phyloP scores from a whole-genome alignment of 2,113 vertebrate genomes.

The Zingel zingel region DNA sequence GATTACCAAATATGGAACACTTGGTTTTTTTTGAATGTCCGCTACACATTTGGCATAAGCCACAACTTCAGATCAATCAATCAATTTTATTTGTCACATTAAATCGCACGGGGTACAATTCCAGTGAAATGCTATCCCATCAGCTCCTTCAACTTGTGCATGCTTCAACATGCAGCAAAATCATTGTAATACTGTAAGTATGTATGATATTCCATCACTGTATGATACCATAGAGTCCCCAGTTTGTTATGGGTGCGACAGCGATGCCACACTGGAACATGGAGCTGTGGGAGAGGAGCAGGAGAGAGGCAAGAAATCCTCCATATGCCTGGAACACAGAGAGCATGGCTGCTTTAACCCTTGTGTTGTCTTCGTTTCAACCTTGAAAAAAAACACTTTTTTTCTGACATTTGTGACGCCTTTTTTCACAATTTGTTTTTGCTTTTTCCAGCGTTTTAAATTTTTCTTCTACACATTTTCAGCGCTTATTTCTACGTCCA shows the following conservation, averaged over 20 bases:
- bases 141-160: too few species aligned
- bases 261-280: slow-evolving; percentile 78
- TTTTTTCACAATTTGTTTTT: too few species aligned
- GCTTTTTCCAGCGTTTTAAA: too few species aligned
- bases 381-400: too few species aligned
- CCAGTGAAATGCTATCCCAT: too few species aligned
- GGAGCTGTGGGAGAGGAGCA: slow-evolving; percentile 77
- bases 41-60: background rate
- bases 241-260: slow-evolving; percentile 81
- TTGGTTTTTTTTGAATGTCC: background rate
- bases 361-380: too few species aligned
- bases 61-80: background rate
- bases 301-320: slow-evolving; percentile 78
- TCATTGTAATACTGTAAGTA: background rate
- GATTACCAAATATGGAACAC: background rate
- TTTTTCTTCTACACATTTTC: too few species aligned
- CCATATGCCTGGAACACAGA: slow-evolving; percentile 78
- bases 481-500: too few species aligned
- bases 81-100: too few species aligned
- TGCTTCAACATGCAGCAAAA: too few species aligned
- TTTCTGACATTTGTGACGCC: too few species aligned
- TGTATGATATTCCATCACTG: background rate
- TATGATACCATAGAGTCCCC: slow-evolving; percentile 79
- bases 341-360: background rate
- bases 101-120: too few species aligned